Conservation (phyloP, 1,140 invertebrate genomes). For the Holcopasites calliopsidis region DNA sequence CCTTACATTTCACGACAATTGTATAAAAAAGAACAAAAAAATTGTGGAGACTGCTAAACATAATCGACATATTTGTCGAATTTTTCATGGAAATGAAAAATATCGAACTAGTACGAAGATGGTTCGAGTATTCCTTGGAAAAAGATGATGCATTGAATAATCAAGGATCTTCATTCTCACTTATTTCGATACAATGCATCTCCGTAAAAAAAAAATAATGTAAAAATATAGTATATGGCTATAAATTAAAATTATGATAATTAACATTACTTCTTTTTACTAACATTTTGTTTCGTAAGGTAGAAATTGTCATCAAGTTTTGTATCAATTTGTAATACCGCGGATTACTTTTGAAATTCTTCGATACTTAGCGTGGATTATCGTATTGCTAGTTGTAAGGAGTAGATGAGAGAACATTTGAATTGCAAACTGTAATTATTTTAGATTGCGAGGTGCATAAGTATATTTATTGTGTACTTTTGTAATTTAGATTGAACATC, state of each 20-base stretch:
- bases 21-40: background rate
- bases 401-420: conserved; percentile 1
- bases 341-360: conserved; percentile 1
- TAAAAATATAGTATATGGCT: background rate
- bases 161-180: background rate
- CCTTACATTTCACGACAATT: background rate
- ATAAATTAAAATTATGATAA: background rate
- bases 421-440: conserved; percentile 24
- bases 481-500: conserved; percentile 15
- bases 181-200: background rate
- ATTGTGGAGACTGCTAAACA: background rate
- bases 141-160: background rate
- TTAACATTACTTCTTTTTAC: background rate
- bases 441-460: conserved; percentile 25
- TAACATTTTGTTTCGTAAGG: background rate
- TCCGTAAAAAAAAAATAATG: background rate
- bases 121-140: background rate
- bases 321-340: background rate
- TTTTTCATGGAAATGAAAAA: conserved; percentile 9
- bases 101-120: conserved; percentile 9
- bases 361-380: background rate
- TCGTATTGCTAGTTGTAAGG: conserved; percentile 15
- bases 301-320: background rate
- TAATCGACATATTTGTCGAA: conserved; percentile 8
- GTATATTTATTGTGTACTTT: conserved; percentile 41